Evolutionary conservation across 2,888 invertebrate species (phyloP).

Genomic region (Phania funesta): DNA sequence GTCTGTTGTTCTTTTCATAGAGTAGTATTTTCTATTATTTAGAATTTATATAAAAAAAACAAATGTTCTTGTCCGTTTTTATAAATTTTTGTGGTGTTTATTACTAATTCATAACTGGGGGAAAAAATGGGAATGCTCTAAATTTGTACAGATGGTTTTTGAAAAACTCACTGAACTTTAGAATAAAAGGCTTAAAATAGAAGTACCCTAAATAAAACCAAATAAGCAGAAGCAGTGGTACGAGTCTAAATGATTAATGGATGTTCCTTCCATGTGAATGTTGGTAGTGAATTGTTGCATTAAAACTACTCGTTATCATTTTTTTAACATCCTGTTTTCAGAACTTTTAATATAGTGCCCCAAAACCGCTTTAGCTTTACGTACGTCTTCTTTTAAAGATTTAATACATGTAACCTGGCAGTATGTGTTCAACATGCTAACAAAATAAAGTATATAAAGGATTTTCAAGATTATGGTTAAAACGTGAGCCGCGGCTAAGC

Average conservation of each 20-base stretch:
- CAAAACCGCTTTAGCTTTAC: too few species aligned
- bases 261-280: neutral
- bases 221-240: neutral
- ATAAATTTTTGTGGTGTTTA: slow-evolving; percentile 34
- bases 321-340: too few species aligned
- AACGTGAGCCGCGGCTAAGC: too few species aligned
- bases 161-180: neutral
- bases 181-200: neutral
- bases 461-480: too few species aligned
- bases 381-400: too few species aligned
- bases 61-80: neutral
- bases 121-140: neutral
- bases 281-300: too few species aligned
- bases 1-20: slow-evolving; percentile 19
- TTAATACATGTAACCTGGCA: too few species aligned
- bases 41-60: neutral
- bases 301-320: too few species aligned
- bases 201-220: neutral
- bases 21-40: slow-evolving; percentile 24
- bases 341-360: too few species aligned
- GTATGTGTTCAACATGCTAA: too few species aligned
- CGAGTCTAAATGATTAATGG: neutral
- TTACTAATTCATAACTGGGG: slow-evolving; percentile 15
- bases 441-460: too few species aligned
- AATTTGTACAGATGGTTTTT: slow-evolving; percentile 12